A percentile compares a stretch with the other conserved stretches of the same genome.
Evolutionary conservation across 2,888 invertebrate genomes (phyloP).

Genomic region (Pollenia labialis): DNA sequence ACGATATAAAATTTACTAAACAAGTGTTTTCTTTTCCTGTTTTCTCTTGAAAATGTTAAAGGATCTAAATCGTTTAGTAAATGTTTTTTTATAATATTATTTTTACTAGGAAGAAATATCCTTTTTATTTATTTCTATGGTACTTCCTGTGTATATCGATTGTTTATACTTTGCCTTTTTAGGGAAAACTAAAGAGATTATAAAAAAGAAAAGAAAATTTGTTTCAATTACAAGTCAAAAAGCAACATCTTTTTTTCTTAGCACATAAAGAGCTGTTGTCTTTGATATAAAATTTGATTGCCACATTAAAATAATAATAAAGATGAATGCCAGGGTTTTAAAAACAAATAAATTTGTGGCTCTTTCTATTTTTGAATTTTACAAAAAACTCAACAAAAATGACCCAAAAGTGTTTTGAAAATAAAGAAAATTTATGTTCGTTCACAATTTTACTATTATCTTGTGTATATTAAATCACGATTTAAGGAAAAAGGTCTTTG

Average conservation of each 20-base stretch:
- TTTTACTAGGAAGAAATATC: background rate
- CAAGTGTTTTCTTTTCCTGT: background rate
- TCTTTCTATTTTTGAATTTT: too few species aligned
- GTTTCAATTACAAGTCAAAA: background rate
- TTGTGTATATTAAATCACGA: background rate
- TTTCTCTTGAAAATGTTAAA: background rate
- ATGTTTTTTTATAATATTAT: background rate
- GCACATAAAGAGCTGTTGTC: background rate
- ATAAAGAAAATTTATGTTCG: background rate
- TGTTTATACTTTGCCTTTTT: background rate
- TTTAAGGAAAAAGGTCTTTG: too few species aligned
- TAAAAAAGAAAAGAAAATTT: background rate
- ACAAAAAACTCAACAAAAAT: background rate
- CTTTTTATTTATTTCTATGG: background rate
- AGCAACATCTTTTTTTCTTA: background rate
- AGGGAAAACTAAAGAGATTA: background rate
- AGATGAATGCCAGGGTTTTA: background rate
- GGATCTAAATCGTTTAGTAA: background rate
- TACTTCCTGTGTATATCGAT: background rate
- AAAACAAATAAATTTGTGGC: too few species aligned
- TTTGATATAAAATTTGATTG: slow-evolving; percentile 24
- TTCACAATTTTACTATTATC: too few species aligned
- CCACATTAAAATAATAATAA: background rate
- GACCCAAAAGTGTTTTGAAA: slow-evolving; percentile 16
- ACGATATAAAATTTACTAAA: too few species aligned